These are phyloP conservation scores for Drosophila grimshawi DNA, from an alignment of 1,140 invertebrate species.

Conservation along the genomic window DNA sequence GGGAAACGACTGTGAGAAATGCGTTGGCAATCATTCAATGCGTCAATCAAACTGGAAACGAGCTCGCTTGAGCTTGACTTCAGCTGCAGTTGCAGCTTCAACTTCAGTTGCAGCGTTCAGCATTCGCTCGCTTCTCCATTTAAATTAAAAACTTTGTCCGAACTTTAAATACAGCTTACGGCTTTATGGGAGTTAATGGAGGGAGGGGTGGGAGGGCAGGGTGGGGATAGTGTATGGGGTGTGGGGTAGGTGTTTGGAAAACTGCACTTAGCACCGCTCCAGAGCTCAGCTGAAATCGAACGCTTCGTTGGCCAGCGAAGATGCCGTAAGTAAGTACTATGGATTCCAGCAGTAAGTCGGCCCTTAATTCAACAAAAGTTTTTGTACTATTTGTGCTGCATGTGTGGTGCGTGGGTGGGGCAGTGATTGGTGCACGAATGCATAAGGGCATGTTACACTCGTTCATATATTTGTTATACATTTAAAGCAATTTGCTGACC, in stretches of 20 bases:
- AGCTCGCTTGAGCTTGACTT: constrained; percentile 41
- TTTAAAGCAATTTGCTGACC: constrained; percentile 61
- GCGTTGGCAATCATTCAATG: constrained; percentile 65
- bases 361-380: constrained; percentile 49
- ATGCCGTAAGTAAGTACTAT: constrained; percentile 60
- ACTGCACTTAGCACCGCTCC: constrained; percentile 42
- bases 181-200: neutral
- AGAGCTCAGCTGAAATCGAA: constrained; percentile 56
- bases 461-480: constrained; percentile 38
- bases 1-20: constrained; percentile 11
- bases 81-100: constrained; percentile 38
- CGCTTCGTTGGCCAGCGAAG: constrained; percentile 59
- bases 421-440: neutral
- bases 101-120: constrained; percentile 21
- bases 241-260: neutral
- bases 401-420: constrained; percentile 11
- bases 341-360: constrained; percentile 43
- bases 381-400: constrained; percentile 7
- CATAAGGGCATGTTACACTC: constrained; percentile 43
- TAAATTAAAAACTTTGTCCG: constrained; percentile 71
- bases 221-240: too few relatives aligned
- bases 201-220: neutral
- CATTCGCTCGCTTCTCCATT: constrained; percentile 55
- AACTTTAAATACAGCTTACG: constrained; percentile 69
- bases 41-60: constrained; percentile 64